Percentiles rank a stretch among this genome's conserved stretches.
Conservation (phyloP, 2,113 vertebrate genomes). For the Hemibagrus wyckioides region DNA sequence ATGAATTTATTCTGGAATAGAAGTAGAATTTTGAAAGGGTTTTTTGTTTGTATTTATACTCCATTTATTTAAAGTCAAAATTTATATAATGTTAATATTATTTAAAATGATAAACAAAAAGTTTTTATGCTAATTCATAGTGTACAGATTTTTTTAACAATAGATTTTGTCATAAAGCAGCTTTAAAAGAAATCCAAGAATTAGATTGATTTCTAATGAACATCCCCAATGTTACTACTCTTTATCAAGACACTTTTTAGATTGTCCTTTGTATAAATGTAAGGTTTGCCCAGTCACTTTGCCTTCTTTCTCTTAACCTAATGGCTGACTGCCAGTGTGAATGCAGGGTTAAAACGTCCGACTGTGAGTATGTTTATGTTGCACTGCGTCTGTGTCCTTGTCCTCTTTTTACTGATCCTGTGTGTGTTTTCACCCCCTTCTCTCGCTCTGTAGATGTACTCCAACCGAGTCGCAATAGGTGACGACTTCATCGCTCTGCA, state of each 20-base stretch:
- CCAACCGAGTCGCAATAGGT: slow-evolving; percentile 95
- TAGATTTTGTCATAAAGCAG: background rate
- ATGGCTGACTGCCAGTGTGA: background rate
- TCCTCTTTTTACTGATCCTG: slow-evolving; percentile 71
- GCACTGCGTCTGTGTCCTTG: slow-evolving; percentile 33
- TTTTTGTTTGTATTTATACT: too few relatives aligned
- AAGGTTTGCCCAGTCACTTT: background rate
- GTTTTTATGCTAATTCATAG: background rate
- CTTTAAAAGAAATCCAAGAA: background rate
- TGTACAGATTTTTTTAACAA: background rate
- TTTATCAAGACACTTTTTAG: background rate
- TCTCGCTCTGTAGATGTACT: slow-evolving; percentile 92
- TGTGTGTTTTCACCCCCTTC: slow-evolving; percentile 75
- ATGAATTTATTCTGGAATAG: too few relatives aligned
- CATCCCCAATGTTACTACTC: too few relatives aligned
- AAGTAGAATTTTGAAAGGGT: too few relatives aligned
- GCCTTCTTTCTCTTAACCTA: background rate
- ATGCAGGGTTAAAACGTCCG: background rate
- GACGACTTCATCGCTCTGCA: slow-evolving; percentile 99
- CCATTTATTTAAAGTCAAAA: too few relatives aligned
- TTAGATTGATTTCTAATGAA: background rate
- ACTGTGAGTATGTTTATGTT: background rate
- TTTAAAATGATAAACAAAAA: too few relatives aligned
- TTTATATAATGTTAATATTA: background rate
- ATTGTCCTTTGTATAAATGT: background rate